These are phyloP conservation scores for Rousettus madagascariensis DNA, from an alignment of 2,797 vertebrate species.

Conservation along the genomic window DNA sequence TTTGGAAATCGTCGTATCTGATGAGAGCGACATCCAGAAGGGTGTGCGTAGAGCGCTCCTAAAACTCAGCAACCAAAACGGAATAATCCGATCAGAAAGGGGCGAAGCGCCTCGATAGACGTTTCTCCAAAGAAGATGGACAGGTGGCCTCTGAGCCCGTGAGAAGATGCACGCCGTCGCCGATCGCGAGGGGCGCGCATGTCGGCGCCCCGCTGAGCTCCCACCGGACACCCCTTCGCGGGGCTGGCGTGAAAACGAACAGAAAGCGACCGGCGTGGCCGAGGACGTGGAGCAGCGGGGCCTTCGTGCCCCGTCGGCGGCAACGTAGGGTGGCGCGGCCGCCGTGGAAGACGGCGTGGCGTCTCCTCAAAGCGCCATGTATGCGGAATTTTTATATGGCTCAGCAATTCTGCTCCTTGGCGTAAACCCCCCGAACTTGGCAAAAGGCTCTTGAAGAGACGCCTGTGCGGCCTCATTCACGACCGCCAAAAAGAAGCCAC, in stretches of 20 bases:
- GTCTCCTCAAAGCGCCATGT: neutral
- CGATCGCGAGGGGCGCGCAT: neutral
- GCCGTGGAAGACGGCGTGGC: accelerated
- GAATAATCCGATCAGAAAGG: neutral
- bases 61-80: accelerated
- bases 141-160: neutral
- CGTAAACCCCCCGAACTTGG: accelerated
- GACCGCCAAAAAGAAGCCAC: neutral
- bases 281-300: neutral
- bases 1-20: neutral
- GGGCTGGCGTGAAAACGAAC: no score
- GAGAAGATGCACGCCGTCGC: neutral
- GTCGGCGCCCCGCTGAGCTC: neutral
- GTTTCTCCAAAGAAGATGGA: neutral
- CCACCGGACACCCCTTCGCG: no score
- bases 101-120: neutral
- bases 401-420: neutral
- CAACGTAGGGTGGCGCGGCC: neutral
- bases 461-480: neutral
- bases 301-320: neutral
- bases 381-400: neutral
- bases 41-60: neutral
- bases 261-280: neutral
- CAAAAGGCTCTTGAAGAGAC: neutral
- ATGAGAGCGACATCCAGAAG: neutral